These are phyloP conservation scores for Eptatretus atami DNA, from an alignment of 2,797 vertebrate species.

Conservation along the genomic window DNA sequence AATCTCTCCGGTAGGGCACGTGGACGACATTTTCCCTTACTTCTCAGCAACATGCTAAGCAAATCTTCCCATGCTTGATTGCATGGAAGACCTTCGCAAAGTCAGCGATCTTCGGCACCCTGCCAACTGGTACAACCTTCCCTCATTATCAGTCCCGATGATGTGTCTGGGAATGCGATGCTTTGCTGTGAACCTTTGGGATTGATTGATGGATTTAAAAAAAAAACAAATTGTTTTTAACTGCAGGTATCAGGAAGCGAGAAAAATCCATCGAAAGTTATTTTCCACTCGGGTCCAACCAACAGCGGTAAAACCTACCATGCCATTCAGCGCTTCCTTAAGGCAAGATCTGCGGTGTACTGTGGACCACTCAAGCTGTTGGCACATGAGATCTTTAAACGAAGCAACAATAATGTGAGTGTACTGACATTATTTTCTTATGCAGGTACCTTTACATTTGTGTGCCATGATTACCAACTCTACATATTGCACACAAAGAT, in stretches of 20 bases:
- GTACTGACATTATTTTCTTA: conserved; percentile 8
- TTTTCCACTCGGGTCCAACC: conserved; percentile 81
- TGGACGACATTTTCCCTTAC: conserved; percentile 75
- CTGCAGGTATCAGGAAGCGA: conserved; percentile 67
- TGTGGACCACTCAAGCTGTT: conserved; percentile 78
- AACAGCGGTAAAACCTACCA: conserved; percentile 95
- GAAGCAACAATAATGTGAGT: conserved; percentile 54
- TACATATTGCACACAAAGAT: too few relatives aligned
- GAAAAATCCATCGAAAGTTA: conserved; percentile 53
- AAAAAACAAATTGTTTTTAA: neutral
- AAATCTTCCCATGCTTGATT: conserved; percentile 92
- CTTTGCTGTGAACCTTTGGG: too few relatives aligned
- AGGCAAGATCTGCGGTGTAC: conserved; percentile 58
- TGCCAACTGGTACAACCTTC: conserved; percentile 45
- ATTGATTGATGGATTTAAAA: too few relatives aligned
- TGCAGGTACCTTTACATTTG: too few relatives aligned
- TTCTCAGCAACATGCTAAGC: conserved; percentile 62
- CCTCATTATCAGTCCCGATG: neutral
- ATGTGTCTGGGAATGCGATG: neutral
- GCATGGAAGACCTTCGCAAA: conserved; percentile 83
- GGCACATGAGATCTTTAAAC: conserved; percentile 88
- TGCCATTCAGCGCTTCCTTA: conserved; percentile 62
- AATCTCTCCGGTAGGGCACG: conserved; percentile 24
- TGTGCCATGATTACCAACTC: too few relatives aligned
- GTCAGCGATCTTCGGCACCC: conserved; percentile 79